Evolutionary conservation across 2,888 invertebrate genomes (phyloP), one percentile per base, ranked within the genome.

Genomic region (Galeopsomyia nigrocyanea): DNA sequence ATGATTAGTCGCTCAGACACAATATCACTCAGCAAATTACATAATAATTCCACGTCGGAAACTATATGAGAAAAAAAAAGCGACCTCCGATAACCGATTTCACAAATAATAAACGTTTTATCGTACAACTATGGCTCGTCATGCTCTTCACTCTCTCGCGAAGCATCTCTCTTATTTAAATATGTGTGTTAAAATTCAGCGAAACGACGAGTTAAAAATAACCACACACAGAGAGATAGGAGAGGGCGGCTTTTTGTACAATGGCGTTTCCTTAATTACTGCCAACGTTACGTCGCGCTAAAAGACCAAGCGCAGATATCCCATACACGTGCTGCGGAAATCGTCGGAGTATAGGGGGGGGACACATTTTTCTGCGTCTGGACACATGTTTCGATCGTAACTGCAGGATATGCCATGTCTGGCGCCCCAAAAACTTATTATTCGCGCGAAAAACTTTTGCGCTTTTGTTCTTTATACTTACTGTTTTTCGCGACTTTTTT

Each of bases 351-450:
- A 64, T 19, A 55, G 13, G 61, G 57, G 22, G 73, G 71, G 76
- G 73, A 74, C 39, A 77, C 80, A 83, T 83, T 82, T 83, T 82
- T 83, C 80, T 79, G 76, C 77, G 82, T 82, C 83, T 82, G 80
- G 80, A 82, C 83, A 83, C 82, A 81, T 83, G 83, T 80, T 39
- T 81, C 80, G 61, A 57, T 46, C 58, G 58, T 51, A 58, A 14
- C 17, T 26, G 16, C 7, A 56, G 56, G 14, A 22, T 22, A 56
- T 10, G 3, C 56, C 22, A 56, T 5, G 22, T 22, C 56, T 56
- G 14, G 22, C 16, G 39, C 39, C 31, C 3, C 39, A 10, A 13
- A 13, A 3, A 39, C 39, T 39, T n/a, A n/a, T n/a, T n/a, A 39
- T 39, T 39, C 10, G 1, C 39, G 26, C 26, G 26, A 5, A 26